Evolutionary conservation across 1,140 invertebrate genomes (phyloP).

Genomic region (Pseudachorutes palmiensis): DNA sequence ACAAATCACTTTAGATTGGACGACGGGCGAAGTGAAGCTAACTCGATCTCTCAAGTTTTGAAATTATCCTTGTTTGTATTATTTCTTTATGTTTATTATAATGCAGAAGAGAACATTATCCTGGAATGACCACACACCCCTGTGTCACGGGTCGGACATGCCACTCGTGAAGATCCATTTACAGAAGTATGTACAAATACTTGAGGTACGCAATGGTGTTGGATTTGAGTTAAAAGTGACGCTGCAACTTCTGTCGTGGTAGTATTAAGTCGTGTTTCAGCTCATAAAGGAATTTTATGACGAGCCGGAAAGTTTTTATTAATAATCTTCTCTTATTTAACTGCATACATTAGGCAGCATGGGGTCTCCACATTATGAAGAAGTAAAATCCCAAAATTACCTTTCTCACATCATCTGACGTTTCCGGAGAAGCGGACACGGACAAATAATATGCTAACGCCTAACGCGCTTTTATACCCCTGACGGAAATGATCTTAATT

Average conservation of each 20-base stretch:
- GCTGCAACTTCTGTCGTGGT: too few relatives aligned
- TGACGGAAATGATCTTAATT: too few relatives aligned
- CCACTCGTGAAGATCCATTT: too few relatives aligned
- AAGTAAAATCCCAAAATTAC: not conserved
- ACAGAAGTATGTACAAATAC: too few relatives aligned
- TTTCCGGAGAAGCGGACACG: not conserved
- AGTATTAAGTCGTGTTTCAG: not conserved
- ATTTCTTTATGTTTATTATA: too few relatives aligned
- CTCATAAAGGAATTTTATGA: not conserved
- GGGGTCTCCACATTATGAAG: not conserved
- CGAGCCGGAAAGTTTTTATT: not conserved
- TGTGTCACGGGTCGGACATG: too few relatives aligned
- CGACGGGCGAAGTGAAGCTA: not conserved
- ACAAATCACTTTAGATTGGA: slow-evolving; percentile 25
- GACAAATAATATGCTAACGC: not conserved
- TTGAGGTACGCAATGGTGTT: too few relatives aligned
- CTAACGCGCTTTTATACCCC: not conserved
- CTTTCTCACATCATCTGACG: not conserved
- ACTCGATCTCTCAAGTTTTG: too few relatives aligned
- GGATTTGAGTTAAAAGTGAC: too few relatives aligned
- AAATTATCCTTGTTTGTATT: too few relatives aligned
- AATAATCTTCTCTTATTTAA: not conserved
- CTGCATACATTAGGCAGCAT: not conserved
- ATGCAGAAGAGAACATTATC: too few relatives aligned
- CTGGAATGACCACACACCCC: too few relatives aligned